Evolutionary conservation across 2,113 vertebrate genomes (phyloP), one percentile per base, ranked within the genome.

Genomic region (Calypte anna): DNA sequence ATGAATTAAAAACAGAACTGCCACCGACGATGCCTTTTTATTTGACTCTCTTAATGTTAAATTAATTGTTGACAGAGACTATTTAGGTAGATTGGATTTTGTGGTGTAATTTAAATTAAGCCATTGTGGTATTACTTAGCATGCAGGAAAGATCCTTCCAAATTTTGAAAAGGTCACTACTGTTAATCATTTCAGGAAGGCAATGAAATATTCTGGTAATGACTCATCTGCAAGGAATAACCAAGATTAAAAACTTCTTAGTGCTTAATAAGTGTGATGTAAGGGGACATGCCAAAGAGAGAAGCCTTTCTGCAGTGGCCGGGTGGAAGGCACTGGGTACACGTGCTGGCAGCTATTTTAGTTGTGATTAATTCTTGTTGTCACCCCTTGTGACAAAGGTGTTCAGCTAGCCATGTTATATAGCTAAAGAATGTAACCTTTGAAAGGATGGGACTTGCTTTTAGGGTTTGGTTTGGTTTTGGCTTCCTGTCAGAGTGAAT

Each of bases 211-310:
- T 67, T 53, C 64, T 1, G 54, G 81, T 91, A 82, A 77, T 94
- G 92, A 91, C 94, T 96, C 93, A 95, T 62, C 66, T 77, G 74
- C 57, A 92, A 75, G 58, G 57, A 90, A 59, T 90, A 92, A 91
- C 68, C 38, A 10, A 28, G 92, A 88, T 93, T n/a, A 63, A 93
- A 91, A 91, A 27, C 75, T 90, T 62, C 69, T 91, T 43, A 54
- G 28, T 58, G 66, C 69, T 72, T 79, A 58, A 25, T 72, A 68
- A 70, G 62, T 27, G 72, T 23, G 74, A 44, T 87, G 12, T 12
- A 46, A 66, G 33, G 55, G 38, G 30, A 19, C 19, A 25, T 14
- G 24, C 10, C 0, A 4, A 59, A 11, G 63, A 36, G 79, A 40
- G 31, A 43, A 28, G 46, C 62, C 48, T 40, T 48, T 40, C 36